Base-by-base conservation (phyloP, 2,888 invertebrate genomes). In the Cheilosia grossa region DNA sequence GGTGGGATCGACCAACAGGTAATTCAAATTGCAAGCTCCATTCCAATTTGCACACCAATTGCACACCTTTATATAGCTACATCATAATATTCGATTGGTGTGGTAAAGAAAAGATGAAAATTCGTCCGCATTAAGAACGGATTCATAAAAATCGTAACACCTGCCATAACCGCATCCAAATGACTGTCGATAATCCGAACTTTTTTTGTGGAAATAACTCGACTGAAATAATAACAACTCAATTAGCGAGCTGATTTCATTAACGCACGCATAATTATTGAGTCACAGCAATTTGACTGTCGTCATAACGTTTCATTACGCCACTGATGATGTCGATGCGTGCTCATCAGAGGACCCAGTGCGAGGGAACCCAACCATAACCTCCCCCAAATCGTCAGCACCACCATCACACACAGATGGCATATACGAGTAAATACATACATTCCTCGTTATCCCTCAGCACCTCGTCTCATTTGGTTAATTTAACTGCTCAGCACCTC, bases 391-490 rank as follows among this genome's bases (percentile, higher is more conserved):
- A 37, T 21, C 9, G 27, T 2, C 10, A 9, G 33, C 56, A 63
- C 30, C 21, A 19, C 2, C 21, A 10, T 30, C 21, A 49, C 49
- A 49, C 4, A 51, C 21, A 51, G 21, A 21, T 24, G 15, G 42
- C 24, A 61, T 54, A 69, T 61, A 7, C 27, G 27, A 27, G 27
- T 27, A 69, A 49, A 56, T 44, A 42, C 70, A 58, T 72, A 24
- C 51, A 27, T 27, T 51, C 15, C 17, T 53, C 69, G 21, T 82
- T 82, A 72, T 79, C 64, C 69, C 53, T 83, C 83, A 49, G 63
- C 79, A 79, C 79, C 74, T 83, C 83, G 58, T 66, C 79, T 83
- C 83, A 75, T 79, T 83, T 83, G 74, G 79, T 83, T 83, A 83
- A 83, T 79, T 83, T 79, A 69, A 79, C 73, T 49, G 58, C 73